Base-by-base conservation (phyloP, 2,113 vertebrate genomes). In the Halichoerus grypus region DNA sequence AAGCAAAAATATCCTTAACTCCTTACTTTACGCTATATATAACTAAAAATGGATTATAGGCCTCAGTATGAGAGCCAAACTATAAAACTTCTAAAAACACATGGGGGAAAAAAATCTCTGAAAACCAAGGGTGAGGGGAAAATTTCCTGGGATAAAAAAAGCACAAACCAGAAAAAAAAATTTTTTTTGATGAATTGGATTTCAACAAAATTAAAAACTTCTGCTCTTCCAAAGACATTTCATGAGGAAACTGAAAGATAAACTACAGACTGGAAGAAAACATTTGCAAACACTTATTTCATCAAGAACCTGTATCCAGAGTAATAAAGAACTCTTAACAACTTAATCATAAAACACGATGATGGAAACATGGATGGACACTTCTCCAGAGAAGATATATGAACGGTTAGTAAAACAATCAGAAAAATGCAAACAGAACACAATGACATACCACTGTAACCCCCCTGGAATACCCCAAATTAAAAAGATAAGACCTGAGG, bases 381-480 rank as follows among this genome's bases (percentile, higher is more conserved):
- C 4, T 55, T 85, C 31, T 57, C 36, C 71, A 84, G 76, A 71
- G 5, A 46, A 92, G 24, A 57, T 31, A 80, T 9, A 80, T 28
- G n/a, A 84, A 61, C 33, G 10, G 22, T 0, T 57, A 69, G 15
- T 39, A 74, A 69, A 76, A 18, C 74, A 24, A 36, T 21, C 42
- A 95, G 72, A 26, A 57, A 89, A 90, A 82, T 39, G 7, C 67
- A 57, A 93, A 95, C 33, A 96, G 94, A 76, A 26, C 55, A 79
- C 10, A 59, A 2, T 3, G 53, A 91, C 51, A 59, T 49, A 33
- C 11, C 22, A 69, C 18, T 49, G 18, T 31, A 81, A 74, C 21
- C 12, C 10, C 31, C 36, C 18, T 9, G 65, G 22, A 86, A 77
- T 16, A 61, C 42, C 7, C 26, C 26, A 33, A 79, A 83, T 33